These are phyloP conservation scores for Metridium senile DNA, from an alignment of 92 coral and sea anemone genomes.

Conservation along the genomic window DNA sequence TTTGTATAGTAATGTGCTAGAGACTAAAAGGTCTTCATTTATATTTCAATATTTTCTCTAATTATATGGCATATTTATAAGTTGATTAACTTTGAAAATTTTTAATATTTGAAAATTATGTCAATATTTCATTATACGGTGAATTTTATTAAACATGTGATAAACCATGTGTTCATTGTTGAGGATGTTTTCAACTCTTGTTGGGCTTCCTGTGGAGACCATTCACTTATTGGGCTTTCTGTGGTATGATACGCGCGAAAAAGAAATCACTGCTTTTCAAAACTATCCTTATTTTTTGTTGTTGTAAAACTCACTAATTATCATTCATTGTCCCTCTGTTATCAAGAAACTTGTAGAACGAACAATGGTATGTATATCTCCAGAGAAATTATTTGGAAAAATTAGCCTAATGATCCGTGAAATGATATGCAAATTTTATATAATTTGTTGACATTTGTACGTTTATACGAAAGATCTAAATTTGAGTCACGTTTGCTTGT, in stretches of 20 bases:
- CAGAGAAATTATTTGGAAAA: not conserved
- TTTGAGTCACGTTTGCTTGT: not conserved
- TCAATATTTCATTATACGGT: not conserved
- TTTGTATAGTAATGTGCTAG: too few relatives aligned
- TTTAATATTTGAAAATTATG: not conserved
- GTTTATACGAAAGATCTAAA: not conserved
- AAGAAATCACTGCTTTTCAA: not conserved
- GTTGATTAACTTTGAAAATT: too few relatives aligned
- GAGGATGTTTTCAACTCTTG: too few relatives aligned
- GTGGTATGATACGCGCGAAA: not conserved
- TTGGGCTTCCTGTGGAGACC: not conserved
- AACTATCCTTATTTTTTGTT: too few relatives aligned
- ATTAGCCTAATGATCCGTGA: not conserved
- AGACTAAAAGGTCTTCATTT: too few relatives aligned
- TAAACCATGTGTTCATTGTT: too few relatives aligned
- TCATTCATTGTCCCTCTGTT: not conserved
- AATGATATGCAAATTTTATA: constrained; percentile 8
- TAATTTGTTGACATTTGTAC: not conserved
- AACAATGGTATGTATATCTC: not conserved
- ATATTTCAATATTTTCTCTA: too few relatives aligned
- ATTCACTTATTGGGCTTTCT: constrained; percentile 1
- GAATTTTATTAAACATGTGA: constrained; percentile 3
- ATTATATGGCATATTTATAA: too few relatives aligned
- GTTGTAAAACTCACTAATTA: too few relatives aligned
- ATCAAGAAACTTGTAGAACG: not conserved